These are phyloP conservation scores for Arion vulgaris DNA, from an alignment of 1,140 invertebrate genomes.

Conservation along the genomic window DNA sequence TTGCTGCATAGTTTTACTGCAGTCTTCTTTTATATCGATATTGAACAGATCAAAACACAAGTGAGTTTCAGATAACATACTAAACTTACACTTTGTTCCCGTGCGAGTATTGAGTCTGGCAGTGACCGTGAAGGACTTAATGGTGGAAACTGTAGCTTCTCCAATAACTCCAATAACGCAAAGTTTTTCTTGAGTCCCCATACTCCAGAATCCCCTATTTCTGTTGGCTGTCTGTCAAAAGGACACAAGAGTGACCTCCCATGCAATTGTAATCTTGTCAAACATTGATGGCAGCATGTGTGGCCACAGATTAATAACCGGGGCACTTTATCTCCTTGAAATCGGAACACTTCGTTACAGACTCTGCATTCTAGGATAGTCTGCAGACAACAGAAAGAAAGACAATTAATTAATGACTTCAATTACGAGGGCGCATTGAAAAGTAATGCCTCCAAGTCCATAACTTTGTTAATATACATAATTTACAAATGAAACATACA, in stretches of 20 bases:
- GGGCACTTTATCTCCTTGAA: constrained; percentile 78
- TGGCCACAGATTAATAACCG: constrained; percentile 78
- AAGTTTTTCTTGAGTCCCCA: constrained; percentile 80
- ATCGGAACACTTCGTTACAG: constrained; percentile 78
- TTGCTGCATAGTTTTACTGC: too few relatives aligned
- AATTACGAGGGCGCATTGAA: too few relatives aligned
- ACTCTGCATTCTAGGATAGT: constrained; percentile 77
- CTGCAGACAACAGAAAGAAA: constrained; percentile 42
- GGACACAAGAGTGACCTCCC: constrained; percentile 76
- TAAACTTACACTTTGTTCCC: constrained; percentile 25
- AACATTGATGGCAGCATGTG: constrained; percentile 78
- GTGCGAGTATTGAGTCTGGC: constrained; percentile 67
- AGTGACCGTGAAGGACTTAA: constrained; percentile 61
- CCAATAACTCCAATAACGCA: constrained; percentile 77
- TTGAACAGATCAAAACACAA: too few relatives aligned
- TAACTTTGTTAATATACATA: neutral
- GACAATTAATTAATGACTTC: neutral
- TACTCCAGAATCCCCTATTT: constrained; percentile 76
- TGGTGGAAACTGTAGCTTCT: constrained; percentile 74
- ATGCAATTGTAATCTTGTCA: constrained; percentile 74
- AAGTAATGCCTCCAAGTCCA: too few relatives aligned
- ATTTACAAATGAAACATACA: neutral
- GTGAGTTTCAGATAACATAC: neutral
- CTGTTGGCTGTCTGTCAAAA: constrained; percentile 79
- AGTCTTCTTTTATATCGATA: too few relatives aligned